A percentile compares a stretch with the other conserved stretches of the same genome.
These are phyloP conservation scores for Zaprionus gabonicus DNA, from an alignment of 1,140 invertebrate species.

Conservation along the genomic window DNA sequence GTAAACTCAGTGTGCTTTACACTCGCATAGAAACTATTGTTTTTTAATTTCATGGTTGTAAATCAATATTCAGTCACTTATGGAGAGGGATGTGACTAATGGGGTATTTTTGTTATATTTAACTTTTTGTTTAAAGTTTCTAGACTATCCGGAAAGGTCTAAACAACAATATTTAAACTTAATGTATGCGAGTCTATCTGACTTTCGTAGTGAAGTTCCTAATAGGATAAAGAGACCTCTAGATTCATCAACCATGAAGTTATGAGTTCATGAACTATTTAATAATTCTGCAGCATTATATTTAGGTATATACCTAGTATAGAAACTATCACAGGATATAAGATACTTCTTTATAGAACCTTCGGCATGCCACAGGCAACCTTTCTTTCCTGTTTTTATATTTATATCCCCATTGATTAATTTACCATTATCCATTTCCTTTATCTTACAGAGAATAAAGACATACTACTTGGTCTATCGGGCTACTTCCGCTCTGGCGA, in stretches of 20 bases:
- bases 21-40: background rate
- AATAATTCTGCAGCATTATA: too few species aligned
- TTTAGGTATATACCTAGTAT: too few species aligned
- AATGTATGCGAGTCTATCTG: background rate
- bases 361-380: too few species aligned
- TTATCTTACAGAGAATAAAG: slow-evolving; percentile 85
- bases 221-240: too few species aligned
- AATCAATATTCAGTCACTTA: background rate
- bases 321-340: too few species aligned
- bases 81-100: background rate
- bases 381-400: background rate
- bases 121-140: background rate
- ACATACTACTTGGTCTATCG: slow-evolving; percentile 86
- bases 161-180: background rate
- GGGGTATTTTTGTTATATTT: background rate
- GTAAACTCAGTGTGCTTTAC: background rate
- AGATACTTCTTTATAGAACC: too few species aligned
- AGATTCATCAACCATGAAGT: too few species aligned
- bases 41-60: slow-evolving; percentile 2
- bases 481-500: slow-evolving; percentile 86
- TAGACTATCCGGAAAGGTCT: background rate
- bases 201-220: too few species aligned
- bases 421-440: slow-evolving; percentile 8
- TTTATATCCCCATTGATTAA: background rate
- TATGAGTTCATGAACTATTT: too few species aligned